A percentile compares a stretch with the other conserved stretches of the same genome.
phyloP scores from a whole-genome alignment of 2,797 vertebrate species.

The Phalanger gymnotis region DNA sequence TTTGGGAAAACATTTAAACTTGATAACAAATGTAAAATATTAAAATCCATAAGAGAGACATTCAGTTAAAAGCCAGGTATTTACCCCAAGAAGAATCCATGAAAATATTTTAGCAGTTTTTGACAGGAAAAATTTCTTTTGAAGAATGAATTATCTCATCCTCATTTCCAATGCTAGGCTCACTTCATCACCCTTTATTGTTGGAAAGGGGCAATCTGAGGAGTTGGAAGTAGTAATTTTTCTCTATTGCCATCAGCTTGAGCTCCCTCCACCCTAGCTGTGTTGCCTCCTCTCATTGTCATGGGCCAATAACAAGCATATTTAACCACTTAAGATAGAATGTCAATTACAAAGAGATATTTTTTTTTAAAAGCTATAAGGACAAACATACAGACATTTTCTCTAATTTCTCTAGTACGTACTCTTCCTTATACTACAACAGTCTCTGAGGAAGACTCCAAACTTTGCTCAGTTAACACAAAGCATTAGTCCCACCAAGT shows the following conservation, averaged over 20 bases:
- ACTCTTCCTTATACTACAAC: neutral
- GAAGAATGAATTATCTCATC: neutral
- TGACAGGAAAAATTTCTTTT: neutral
- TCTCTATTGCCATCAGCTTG: no score
- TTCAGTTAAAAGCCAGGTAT: neutral
- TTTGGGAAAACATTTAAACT: neutral
- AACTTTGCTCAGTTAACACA: neutral
- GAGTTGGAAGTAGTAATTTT: neutral
- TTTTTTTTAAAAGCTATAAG: neutral
- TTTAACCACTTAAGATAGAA: neutral
- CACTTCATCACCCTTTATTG: neutral
- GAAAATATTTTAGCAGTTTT: neutral
- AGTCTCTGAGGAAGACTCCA: neutral
- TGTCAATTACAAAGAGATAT: neutral
- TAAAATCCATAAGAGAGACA: neutral
- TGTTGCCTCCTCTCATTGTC: neutral
- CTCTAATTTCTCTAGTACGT: neutral
- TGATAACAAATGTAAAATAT: neutral
- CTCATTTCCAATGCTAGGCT: neutral
- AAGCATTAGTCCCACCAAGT: neutral
- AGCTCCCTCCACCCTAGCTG: no score
- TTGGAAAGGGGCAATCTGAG: neutral
- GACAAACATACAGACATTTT: neutral
- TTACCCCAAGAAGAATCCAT: neutral
- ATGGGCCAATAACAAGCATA: neutral